These are phyloP conservation scores for Oreamnos americanus DNA, from an alignment of 2,113 vertebrate genomes.

Conservation along the genomic window DNA sequence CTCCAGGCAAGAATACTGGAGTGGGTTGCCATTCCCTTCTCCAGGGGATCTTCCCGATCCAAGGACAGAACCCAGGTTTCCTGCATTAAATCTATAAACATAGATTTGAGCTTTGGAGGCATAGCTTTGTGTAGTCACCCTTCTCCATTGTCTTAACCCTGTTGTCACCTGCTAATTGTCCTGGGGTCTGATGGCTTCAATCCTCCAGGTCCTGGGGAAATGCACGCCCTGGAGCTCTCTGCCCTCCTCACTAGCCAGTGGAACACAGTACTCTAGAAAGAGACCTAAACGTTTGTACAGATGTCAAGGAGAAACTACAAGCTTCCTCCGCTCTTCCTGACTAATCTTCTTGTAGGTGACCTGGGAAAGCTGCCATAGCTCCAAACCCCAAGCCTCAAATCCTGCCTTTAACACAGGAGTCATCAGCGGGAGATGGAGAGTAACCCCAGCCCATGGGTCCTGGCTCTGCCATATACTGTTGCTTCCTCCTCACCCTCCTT, in stretches of 20 bases:
- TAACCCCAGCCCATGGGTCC: neutral
- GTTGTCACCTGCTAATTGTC: neutral
- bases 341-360: too few species aligned
- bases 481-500: neutral
- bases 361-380: neutral
- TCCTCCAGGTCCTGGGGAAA: neutral
- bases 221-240: fast-evolving
- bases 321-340: neutral
- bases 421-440: neutral
- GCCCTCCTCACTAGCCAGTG: fast-evolving
- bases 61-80: neutral
- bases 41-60: neutral
- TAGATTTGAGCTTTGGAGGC: neutral
- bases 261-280: neutral
- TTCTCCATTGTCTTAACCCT: neutral
- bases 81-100: neutral
- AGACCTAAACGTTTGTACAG: neutral
- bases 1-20: too few species aligned
- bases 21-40: too few species aligned
- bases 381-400: neutral
- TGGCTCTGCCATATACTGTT: fast-evolving
- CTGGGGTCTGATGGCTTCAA: neutral
- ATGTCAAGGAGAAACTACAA: neutral
- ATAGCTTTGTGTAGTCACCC: neutral
- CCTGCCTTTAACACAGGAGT: neutral